Evolutionary conservation across 37 sponge, comb jelly and placozoan genomes (phyloP).

Genomic region (Aphrocallistes beatrix): DNA sequence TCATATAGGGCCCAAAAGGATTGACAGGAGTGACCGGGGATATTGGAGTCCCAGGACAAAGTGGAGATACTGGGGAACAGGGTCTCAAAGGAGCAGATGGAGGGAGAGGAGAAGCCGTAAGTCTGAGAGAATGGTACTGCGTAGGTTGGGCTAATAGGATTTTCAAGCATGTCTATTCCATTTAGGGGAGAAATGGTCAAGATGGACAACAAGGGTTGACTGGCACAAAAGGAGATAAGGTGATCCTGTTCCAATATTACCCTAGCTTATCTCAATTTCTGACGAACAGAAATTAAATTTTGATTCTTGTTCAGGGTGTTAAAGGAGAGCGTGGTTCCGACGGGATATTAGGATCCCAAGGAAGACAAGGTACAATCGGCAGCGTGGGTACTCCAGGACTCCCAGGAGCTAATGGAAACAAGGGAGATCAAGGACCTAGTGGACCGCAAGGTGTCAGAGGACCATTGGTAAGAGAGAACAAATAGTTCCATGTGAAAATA

Average conservation of each 20-base stretch:
- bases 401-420: background rate
- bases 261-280: background rate
- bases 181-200: background rate
- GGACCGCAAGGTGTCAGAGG: background rate
- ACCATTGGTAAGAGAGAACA: background rate
- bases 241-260: background rate
- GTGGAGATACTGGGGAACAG: background rate
- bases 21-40: background rate
- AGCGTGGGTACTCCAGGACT: background rate
- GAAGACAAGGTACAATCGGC: background rate
- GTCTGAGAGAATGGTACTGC: background rate
- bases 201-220: background rate
- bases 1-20: background rate
- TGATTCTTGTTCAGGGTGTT: background rate
- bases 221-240: background rate
- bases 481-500: too few relatives aligned
- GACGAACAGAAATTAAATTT: background rate
- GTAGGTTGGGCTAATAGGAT: background rate
- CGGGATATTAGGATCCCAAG: background rate
- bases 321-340: background rate
- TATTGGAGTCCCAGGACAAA: background rate
- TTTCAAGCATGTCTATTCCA: background rate
- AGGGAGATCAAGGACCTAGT: background rate
- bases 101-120: constrained; percentile 3
- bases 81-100: background rate